Conservation (phyloP, 1,140 invertebrate genomes). For the Drosophila tsacasi region DNA sequence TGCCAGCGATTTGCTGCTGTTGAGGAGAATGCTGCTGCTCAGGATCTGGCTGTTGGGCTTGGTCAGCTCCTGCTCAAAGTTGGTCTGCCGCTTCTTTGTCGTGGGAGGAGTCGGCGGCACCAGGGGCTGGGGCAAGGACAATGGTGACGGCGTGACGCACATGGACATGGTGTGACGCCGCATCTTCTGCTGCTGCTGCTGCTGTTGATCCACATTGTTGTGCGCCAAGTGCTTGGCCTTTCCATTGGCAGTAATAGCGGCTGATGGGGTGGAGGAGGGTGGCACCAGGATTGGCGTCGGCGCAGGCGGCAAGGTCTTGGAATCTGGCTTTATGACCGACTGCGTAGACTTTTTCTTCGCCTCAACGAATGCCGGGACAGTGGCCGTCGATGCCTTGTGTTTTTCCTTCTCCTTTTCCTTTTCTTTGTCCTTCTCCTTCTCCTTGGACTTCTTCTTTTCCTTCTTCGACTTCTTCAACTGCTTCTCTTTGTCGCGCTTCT, state of each 20-base stretch:
- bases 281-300: constrained; percentile 7
- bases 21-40: constrained; percentile 70
- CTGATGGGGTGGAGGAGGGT: not conserved
- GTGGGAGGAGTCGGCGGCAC: constrained; percentile 10
- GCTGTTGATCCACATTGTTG: constrained; percentile 28
- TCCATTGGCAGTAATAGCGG: constrained; percentile 41
- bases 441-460: constrained; percentile 73
- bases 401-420: constrained; percentile 60
- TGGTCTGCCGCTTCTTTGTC: constrained; percentile 74
- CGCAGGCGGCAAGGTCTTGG: constrained; percentile 11
- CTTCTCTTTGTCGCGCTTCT: constrained; percentile 62
- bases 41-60: constrained; percentile 76
- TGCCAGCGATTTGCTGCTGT: constrained; percentile 59
- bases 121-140: not conserved
- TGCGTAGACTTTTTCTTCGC: constrained; percentile 53
- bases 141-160: constrained; percentile 42
- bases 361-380: constrained; percentile 10
- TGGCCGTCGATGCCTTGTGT: constrained; percentile 6
- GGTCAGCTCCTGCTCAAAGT: constrained; percentile 78
- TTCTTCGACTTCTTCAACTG: constrained; percentile 69
- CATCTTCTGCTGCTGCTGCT: constrained; percentile 46
- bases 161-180: constrained; percentile 71
- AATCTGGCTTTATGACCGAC: constrained; percentile 2
- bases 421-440: constrained; percentile 48
- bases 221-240: constrained; percentile 51